Conservation (phyloP, 2,888 invertebrate genomes). For the Sminthurides aquaticus region DNA sequence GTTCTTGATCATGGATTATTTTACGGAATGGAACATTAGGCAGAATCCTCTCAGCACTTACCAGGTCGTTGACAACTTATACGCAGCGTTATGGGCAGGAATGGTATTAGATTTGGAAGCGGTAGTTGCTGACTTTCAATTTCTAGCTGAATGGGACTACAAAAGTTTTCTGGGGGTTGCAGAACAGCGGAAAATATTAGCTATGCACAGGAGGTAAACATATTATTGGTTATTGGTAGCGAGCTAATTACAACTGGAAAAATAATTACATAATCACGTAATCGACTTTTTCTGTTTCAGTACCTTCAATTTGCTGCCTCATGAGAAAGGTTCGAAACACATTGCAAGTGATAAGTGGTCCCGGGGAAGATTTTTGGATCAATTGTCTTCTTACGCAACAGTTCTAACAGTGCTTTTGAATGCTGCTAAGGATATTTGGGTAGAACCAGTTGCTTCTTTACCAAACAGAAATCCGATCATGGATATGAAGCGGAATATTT, state of each 20-base stretch:
- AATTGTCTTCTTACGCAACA: slow-evolving; percentile 1
- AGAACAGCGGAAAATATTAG: slow-evolving; percentile 9
- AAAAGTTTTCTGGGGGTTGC: slow-evolving; percentile 9
- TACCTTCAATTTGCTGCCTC: slow-evolving; percentile 4
- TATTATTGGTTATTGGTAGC: too few species aligned
- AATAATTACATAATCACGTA: too few species aligned
- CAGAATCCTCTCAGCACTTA: not conserved
- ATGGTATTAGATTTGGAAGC: slow-evolving; percentile 16
- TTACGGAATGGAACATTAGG: not conserved
- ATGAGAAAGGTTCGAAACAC: not conserved
- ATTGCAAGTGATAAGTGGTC: not conserved
- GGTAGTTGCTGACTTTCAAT: slow-evolving; percentile 13
- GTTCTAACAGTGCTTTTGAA: slow-evolving; percentile 11
- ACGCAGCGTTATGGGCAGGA: slow-evolving; percentile 19
- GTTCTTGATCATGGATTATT: not conserved
- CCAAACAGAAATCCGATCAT: not conserved
- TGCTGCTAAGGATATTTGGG: slow-evolving; percentile 17
- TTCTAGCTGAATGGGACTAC: slow-evolving; percentile 13
- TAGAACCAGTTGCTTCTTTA: slow-evolving; percentile 3
- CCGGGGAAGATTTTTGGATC: slow-evolving; percentile 6
- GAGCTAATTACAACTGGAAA: too few species aligned
- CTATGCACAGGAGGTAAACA: slow-evolving; percentile 16
- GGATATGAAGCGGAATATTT: slow-evolving; percentile 18
- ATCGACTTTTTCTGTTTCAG: too few species aligned
- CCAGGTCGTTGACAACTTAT: slow-evolving; percentile 14